phyloP scores from a whole-genome alignment of 2,888 invertebrate species.

The Cephus rjabovi region DNA sequence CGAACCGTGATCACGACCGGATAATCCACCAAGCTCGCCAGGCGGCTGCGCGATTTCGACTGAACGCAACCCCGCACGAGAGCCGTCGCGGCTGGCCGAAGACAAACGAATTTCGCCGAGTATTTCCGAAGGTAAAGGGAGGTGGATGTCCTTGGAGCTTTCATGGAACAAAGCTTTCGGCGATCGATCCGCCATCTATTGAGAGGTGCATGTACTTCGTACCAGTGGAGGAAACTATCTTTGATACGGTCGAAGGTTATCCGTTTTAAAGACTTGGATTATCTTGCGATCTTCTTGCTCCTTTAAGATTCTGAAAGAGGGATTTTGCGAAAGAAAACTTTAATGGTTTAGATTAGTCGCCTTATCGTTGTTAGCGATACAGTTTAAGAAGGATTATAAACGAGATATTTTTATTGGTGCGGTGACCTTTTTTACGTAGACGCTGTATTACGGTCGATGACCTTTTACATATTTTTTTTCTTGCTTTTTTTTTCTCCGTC shows the following conservation, averaged over 20 bases:
- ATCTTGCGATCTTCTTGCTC: slow-evolving; percentile 2
- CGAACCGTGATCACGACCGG: slow-evolving; percentile 6
- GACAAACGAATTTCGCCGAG: slow-evolving; percentile 26
- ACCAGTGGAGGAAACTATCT: slow-evolving; percentile 20
- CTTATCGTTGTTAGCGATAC: background rate
- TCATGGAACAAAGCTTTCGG: slow-evolving; percentile 7
- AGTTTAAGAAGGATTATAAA: background rate
- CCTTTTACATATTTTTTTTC: background rate
- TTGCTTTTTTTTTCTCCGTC: background rate
- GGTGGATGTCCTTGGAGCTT: slow-evolving; percentile 34
- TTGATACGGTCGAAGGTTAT: slow-evolving; percentile 11
- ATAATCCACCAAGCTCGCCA: slow-evolving; percentile 26
- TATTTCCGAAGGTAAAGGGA: slow-evolving; percentile 33
- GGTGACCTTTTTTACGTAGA: background rate
- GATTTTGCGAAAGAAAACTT: background rate
- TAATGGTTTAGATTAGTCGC: background rate
- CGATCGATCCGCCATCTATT: slow-evolving; percentile 13
- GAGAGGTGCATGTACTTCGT: background rate
- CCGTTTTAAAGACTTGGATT: background rate
- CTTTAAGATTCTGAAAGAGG: background rate
- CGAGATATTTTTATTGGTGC: background rate
- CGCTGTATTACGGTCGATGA: background rate
- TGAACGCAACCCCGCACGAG: slow-evolving; percentile 52
- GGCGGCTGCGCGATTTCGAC: slow-evolving; percentile 54
- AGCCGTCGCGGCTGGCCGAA: slow-evolving; percentile 37